Evolutionary conservation across 2,797 vertebrate species (phyloP).

Genomic region (Prunella strophiata): DNA sequence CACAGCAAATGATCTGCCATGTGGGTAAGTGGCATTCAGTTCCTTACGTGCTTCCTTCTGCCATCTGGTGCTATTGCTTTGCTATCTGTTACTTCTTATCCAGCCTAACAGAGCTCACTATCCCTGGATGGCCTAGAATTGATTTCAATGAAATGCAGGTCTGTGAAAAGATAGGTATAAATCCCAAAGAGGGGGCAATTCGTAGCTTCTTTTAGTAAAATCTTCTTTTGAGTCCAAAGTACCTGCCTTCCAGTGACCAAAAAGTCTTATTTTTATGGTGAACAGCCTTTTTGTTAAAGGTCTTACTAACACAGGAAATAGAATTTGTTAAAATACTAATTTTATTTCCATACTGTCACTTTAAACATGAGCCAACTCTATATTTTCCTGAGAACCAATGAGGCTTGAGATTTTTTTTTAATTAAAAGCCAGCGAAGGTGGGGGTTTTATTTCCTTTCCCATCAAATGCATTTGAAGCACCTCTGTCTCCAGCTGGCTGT

Average conservation of each 20-base stretch:
- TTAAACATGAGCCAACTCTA: conserved; percentile 13
- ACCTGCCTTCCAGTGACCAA: neutral
- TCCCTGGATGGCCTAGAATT: neutral
- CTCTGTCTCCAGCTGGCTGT: conserved; percentile 65
- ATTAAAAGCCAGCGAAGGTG: conserved; percentile 51
- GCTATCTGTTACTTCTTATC: conserved; percentile 28
- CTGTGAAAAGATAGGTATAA: neutral
- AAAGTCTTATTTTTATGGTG: neutral
- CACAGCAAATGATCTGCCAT: conserved; percentile 28
- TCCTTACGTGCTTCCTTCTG: neutral
- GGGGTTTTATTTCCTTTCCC: conserved; percentile 38
- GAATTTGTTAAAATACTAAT: conserved; percentile 16
- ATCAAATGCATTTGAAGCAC: conserved; percentile 50
- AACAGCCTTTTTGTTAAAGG: conserved; percentile 26
- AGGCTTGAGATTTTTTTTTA: conserved; percentile 48
- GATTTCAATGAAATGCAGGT: neutral
- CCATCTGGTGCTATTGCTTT: conserved; percentile 38
- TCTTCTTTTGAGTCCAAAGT: neutral
- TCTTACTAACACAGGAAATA: neutral
- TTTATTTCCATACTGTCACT: conserved; percentile 31
- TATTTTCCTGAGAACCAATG: conserved; percentile 57
- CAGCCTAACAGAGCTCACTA: neutral
- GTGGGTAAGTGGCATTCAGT: conserved; percentile 16
- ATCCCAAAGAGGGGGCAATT: neutral
- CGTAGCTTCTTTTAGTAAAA: neutral